Percentiles rank a stretch among this genome's conserved stretches.
phyloP scores from a whole-genome alignment of 2,113 vertebrate genomes.

The Siniperca knerii region DNA sequence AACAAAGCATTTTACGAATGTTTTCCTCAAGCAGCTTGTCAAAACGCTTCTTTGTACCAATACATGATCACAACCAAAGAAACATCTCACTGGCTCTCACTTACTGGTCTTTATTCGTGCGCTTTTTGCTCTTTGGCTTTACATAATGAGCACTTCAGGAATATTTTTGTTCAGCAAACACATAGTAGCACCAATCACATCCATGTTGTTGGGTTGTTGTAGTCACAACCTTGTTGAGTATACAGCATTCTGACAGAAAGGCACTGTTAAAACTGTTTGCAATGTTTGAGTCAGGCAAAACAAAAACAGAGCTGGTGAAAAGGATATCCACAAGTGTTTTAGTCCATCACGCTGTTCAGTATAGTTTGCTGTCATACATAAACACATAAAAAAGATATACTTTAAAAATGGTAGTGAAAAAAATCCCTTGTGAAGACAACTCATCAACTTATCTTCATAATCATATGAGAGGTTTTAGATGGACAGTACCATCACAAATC shows the following conservation, averaged over 20 bases:
- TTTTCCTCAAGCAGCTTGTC: neutral
- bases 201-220: constrained; percentile 15
- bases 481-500: constrained; percentile 29
- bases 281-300: constrained; percentile 14
- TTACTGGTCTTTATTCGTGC: constrained; percentile 66
- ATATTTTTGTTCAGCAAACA: constrained; percentile 46
- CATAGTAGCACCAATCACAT: constrained; percentile 57
- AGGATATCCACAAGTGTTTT: neutral
- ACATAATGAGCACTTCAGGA: constrained; percentile 38
- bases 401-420: constrained; percentile 48
- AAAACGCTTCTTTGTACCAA: neutral
- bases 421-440: constrained; percentile 31
- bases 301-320: constrained; percentile 30
- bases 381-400: constrained; percentile 61
- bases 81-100: constrained; percentile 29
- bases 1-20: constrained; percentile 3
- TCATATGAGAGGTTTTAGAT: constrained; percentile 20
- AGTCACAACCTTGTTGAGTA: constrained; percentile 32
- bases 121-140: constrained; percentile 59
- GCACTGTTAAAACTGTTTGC: constrained; percentile 29
- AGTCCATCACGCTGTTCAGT: constrained; percentile 30
- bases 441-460: neutral
- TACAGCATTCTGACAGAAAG: constrained; percentile 59
- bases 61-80: constrained; percentile 34
- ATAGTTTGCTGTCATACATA: constrained; percentile 43